Percentiles rank a stretch among this genome's conserved stretches.
Evolutionary conservation across 2,113 vertebrate genomes (phyloP).

Genomic region (Falcunculus frontatus): DNA sequence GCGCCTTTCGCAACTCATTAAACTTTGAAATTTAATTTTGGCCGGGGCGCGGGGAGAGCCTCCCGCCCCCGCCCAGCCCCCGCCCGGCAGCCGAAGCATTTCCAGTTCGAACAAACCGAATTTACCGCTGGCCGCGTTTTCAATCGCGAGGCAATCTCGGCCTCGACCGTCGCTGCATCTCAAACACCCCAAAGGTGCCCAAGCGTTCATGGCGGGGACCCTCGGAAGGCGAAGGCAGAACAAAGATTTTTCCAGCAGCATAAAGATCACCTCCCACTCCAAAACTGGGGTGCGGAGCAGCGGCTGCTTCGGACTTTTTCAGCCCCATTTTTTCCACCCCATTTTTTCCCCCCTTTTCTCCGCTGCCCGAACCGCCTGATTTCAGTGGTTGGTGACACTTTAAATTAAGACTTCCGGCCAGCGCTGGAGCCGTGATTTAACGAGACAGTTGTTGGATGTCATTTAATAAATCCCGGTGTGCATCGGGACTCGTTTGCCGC

Average conservation of each 20-base stretch:
- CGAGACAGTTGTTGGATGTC: conserved; percentile 55
- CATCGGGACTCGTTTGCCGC: background rate
- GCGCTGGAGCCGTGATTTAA: conserved; percentile 14
- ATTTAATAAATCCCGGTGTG: conserved; percentile 45
- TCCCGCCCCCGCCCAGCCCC: conserved; percentile 33
- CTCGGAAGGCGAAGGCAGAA: background rate
- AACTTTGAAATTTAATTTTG: conserved; percentile 86
- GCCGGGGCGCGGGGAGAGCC: conserved; percentile 53
- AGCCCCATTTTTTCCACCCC: background rate
- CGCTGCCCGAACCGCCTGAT: background rate
- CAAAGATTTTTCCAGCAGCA: background rate
- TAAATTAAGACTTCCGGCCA: conserved; percentile 45
- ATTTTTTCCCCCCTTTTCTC: background rate
- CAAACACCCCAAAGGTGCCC: conserved; percentile 39
- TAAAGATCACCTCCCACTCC: background rate
- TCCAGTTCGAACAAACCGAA: conserved; percentile 48
- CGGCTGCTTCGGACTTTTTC: background rate
- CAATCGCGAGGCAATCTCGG: conserved; percentile 79
- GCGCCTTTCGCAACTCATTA: conserved; percentile 79
- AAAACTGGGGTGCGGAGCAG: background rate
- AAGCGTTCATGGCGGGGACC: background rate
- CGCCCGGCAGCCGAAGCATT: conserved; percentile 76
- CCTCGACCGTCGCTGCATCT: conserved; percentile 77
- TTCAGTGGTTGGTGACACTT: conserved; percentile 35
- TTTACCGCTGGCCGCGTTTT: conserved; percentile 37